A percentile compares a stretch with the other conserved stretches of the same genome.
phyloP scores from a whole-genome alignment of 1,140 invertebrate genomes.

The Trachymyrmex septentrionalis region DNA sequence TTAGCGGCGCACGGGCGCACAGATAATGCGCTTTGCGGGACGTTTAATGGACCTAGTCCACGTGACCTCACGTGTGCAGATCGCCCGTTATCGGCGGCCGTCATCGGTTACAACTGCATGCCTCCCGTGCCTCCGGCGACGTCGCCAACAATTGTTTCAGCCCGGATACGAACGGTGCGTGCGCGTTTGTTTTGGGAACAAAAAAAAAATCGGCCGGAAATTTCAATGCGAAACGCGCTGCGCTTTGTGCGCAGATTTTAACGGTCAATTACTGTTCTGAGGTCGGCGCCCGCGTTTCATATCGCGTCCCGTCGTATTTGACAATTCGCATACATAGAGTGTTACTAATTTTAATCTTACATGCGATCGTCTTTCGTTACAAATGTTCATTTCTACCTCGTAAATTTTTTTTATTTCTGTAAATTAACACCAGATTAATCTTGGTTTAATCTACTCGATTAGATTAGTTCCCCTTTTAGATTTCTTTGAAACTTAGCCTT shows the following conservation, averaged over 20 bases:
- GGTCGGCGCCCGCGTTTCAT: neutral
- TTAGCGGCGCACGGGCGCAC: conserved; percentile 29
- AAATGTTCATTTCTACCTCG: too few relatives aligned
- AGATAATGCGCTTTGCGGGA: conserved; percentile 52
- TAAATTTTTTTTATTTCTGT: too few relatives aligned
- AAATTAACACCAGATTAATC: too few relatives aligned
- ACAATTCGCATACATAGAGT: neutral
- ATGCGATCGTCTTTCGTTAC: neutral
- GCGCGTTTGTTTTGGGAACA: conserved; percentile 32
- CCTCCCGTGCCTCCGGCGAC: neutral
- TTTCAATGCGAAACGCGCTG: conserved; percentile 42
- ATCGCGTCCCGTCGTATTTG: neutral
- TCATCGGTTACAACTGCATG: conserved; percentile 47
- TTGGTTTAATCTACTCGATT: too few relatives aligned
- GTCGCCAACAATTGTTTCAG: conserved; percentile 48
- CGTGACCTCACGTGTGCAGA: conserved; percentile 61
- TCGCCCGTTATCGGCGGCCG: conserved; percentile 37
- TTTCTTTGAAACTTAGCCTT: too few relatives aligned
- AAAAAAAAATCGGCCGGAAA: conserved; percentile 47
- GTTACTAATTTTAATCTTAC: conserved; percentile 29
- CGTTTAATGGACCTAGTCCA: conserved; percentile 59
- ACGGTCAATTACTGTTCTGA: conserved; percentile 29
- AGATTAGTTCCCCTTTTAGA: too few relatives aligned
- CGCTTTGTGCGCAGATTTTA: conserved; percentile 46
- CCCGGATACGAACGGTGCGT: conserved; percentile 49